phyloP scores from a whole-genome alignment of 2,113 vertebrate genomes.

The Tiliqua scincoides region DNA sequence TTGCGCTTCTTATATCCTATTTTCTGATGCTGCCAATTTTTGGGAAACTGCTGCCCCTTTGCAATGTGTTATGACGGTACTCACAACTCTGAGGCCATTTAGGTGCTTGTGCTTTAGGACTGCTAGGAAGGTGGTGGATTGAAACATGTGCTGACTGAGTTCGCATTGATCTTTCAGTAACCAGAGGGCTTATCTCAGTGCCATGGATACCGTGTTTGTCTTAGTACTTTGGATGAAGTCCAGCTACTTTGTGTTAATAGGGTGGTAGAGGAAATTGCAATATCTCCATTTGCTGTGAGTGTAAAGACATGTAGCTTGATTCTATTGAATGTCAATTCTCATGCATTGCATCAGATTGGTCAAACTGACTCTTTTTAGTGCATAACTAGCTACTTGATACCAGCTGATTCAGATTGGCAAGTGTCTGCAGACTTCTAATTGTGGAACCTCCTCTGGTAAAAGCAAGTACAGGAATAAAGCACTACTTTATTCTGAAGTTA shows the following conservation, averaged over 20 bases:
- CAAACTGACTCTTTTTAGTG: neutral
- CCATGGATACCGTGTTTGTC: constrained; percentile 32
- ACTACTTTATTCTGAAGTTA: constrained; percentile 32
- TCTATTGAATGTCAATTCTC: neutral
- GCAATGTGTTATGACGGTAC: neutral
- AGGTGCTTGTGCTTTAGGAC: neutral
- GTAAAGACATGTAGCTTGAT: neutral
- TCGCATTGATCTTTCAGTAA: neutral
- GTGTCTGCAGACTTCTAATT: neutral
- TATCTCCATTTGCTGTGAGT: neutral
- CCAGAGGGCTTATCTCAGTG: neutral
- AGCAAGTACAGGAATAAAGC: constrained; percentile 14
- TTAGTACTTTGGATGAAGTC: constrained; percentile 10
- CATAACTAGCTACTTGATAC: neutral
- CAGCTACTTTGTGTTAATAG: neutral
- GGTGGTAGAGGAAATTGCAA: neutral
- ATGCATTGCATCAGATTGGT: neutral
- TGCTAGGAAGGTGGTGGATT: neutral
- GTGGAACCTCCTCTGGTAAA: constrained; percentile 4
- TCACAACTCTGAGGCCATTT: neutral
- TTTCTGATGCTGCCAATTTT: neutral
- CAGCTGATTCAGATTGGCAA: constrained; percentile 18
- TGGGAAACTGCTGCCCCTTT: neutral
- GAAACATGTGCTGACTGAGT: neutral
- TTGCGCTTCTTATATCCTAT: neutral